Conservation (phyloP, 1,140 invertebrate genomes). For the Nilaparvata lugens region DNA sequence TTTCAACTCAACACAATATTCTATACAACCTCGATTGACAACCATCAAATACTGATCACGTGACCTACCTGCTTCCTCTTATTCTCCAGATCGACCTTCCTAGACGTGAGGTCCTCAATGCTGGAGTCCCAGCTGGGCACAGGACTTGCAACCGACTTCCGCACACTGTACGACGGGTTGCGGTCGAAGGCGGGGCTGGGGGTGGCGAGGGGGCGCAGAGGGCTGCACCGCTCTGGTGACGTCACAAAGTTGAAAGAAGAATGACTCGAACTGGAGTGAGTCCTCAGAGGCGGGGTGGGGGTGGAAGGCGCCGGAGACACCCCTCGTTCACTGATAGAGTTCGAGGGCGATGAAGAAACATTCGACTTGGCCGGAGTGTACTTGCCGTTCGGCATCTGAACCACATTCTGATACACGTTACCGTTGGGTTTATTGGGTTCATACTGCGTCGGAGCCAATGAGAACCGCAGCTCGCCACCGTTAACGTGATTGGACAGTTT, state of each 20-base stretch:
- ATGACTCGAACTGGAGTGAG: not conserved
- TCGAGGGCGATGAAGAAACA: not conserved
- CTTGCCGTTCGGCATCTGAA: conserved; percentile 10
- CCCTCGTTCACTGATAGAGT: not conserved
- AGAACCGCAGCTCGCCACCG: not conserved
- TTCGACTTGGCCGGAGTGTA: not conserved
- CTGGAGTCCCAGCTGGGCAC: conserved; percentile 23
- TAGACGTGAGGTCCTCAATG: conserved; percentile 30
- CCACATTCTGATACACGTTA: conserved; percentile 13
- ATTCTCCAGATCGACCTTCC: conserved; percentile 36
- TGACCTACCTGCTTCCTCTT: conserved; percentile 36
- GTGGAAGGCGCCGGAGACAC: not conserved
- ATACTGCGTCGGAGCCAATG: not conserved
- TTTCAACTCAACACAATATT: too few species aligned
- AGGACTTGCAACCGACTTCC: conserved; percentile 8
- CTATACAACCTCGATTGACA: too few species aligned
- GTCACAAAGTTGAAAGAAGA: not conserved
- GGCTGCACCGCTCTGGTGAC: not conserved
- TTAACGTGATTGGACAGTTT: not conserved
- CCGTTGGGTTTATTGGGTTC: conserved; percentile 1
- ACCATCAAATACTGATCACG: too few species aligned
- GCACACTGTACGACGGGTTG: conserved; percentile 14
- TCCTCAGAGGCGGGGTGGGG: not conserved
- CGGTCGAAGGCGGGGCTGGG: conserved; percentile 22
- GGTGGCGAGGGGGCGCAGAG: conserved; percentile 2